A percentile compares a stretch with the other conserved stretches of the same genome.
phyloP scores from a whole-genome alignment of 2,888 invertebrate genomes.

The Liposcelis brunnea region DNA sequence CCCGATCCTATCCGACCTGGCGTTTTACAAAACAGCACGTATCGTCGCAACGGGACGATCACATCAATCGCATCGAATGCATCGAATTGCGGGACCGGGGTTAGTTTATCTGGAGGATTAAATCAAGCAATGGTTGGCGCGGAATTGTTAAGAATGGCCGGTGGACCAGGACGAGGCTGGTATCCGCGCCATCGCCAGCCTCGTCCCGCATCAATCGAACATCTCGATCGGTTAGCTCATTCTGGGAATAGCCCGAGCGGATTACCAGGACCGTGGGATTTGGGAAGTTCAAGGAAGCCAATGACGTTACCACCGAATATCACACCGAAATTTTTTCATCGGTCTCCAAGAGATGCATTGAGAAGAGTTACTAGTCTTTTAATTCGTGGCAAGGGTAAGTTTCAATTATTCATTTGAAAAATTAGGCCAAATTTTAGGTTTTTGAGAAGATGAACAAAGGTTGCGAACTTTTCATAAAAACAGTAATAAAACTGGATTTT shows the following conservation, averaged over 20 bases:
- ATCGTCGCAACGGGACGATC: constrained; percentile 20
- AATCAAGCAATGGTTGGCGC: constrained; percentile 46
- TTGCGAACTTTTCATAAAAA: too few relatives aligned
- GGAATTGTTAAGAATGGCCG: constrained; percentile 59
- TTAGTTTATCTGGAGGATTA: constrained; percentile 11
- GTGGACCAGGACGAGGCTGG: constrained; percentile 73
- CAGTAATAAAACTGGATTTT: too few relatives aligned
- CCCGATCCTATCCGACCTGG: constrained; percentile 30
- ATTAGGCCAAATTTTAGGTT: too few relatives aligned
- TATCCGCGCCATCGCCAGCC: constrained; percentile 23
- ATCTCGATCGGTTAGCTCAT: constrained; percentile 62
- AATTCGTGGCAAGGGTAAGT: constrained; percentile 57
- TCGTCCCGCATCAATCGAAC: constrained; percentile 70
- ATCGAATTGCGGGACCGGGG: constrained; percentile 16
- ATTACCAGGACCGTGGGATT: constrained; percentile 20
- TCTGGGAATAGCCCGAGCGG: constrained; percentile 25
- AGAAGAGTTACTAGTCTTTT: constrained; percentile 76
- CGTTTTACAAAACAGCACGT: constrained; percentile 14
- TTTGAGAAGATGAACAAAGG: too few relatives aligned
- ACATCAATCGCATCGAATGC: constrained; percentile 22
- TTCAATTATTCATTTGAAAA: background rate
- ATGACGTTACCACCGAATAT: constrained; percentile 75
- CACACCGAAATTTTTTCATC: constrained; percentile 78
- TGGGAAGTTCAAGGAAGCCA: constrained; percentile 49
- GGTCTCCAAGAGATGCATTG: constrained; percentile 70